Evolutionary conservation across 2,888 invertebrate genomes (phyloP), one percentile per base, ranked within the genome.

Genomic region (Amblyteles armatorius): DNA sequence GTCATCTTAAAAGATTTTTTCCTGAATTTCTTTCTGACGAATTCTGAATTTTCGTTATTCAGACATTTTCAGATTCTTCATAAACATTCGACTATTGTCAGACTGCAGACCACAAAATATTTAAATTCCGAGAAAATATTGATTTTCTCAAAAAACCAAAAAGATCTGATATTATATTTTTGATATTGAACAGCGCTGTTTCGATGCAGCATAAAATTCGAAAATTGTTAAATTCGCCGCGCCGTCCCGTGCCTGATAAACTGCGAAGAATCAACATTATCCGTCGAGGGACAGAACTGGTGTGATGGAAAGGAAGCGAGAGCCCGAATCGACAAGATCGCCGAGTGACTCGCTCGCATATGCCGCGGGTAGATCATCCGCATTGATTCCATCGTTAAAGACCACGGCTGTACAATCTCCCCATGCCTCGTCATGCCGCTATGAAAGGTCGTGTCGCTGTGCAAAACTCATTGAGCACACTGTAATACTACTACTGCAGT

Each of bases 371-470:
- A 82, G 84, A 82, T 85, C 79, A 82, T 85, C 85, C 79, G 82
- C 82, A 73, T 85, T 82, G 82, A 85, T 85, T 76, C 82, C 44
- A 79, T 80, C 79, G 85, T 77, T 77, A 83, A 85, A 82, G 82
- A 82, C 85, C 82, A 80, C 79, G 73, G 73, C 63, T 68, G 82
- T 77, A 85, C 82, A 85, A 85, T 85, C 85, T 82, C 85, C 76
- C 67, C 69, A 33, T 29, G 76, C 65, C 76, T 71, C 74, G 74
- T 79, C 79, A 78, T 85, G 82, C 50, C 67, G 79, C 71, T 29
- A 85, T 79, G 85, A 85, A 85, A 85, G 85, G 85, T 85, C 85
- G 85, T 79, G 74, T 67, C 73, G 76, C 72, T 80, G 33, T 11
- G 63, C 63, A 82, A 82, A 82, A 82, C 85, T 80, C 85, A 85